Evolutionary conservation across 1,140 invertebrate species (phyloP).

Genomic region (Ips nitidus): DNA sequence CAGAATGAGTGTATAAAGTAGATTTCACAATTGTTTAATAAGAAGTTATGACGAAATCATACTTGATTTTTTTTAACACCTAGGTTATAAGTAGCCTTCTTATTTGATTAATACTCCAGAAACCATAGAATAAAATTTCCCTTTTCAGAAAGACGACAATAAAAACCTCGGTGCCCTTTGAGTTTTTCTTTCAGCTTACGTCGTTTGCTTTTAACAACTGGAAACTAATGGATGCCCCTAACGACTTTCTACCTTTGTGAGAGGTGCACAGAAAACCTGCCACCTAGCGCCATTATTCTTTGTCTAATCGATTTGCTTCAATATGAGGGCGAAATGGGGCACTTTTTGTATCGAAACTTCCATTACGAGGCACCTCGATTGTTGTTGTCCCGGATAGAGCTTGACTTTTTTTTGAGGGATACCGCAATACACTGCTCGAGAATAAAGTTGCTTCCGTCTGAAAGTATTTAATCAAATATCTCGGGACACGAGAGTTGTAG

Average conservation of each 20-base stretch:
- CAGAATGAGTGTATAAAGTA: conserved; percentile 5
- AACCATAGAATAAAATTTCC: neutral
- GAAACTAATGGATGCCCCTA: conserved; percentile 49
- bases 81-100: no score
- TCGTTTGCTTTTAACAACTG: conserved; percentile 50
- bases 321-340: conserved; percentile 34
- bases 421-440: neutral
- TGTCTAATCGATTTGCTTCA: conserved; percentile 38
- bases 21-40: neutral
- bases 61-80: no score
- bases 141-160: conserved; percentile 20
- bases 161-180: conserved; percentile 25
- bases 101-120: conserved; percentile 1
- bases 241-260: conserved; percentile 45
- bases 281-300: conserved; percentile 46
- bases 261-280: conserved; percentile 43
- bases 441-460: neutral
- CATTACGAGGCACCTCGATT: no score
- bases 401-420: neutral
- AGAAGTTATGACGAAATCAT: no score
- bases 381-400: neutral
- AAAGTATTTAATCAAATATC: conserved; percentile 24
- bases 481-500: conserved; percentile 8
- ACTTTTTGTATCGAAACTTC: conserved; percentile 3
- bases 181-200: conserved; percentile 42